Percentiles rank a stretch among this genome's conserved stretches.
These are phyloP conservation scores for Electrona antarctica DNA, from an alignment of 2,113 vertebrate genomes.

Conservation along the genomic window DNA sequence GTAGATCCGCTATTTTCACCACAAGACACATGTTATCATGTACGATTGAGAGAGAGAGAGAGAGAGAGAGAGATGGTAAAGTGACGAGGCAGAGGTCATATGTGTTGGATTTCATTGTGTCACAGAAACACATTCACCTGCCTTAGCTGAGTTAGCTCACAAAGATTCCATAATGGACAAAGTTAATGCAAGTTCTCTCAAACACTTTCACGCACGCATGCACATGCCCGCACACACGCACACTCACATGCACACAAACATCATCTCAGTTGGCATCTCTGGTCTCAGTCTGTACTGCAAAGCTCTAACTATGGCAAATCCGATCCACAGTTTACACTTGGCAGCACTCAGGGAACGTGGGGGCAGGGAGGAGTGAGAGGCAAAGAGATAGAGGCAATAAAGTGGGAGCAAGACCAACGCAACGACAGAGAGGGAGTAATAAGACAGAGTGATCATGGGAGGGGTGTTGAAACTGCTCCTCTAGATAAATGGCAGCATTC, in stretches of 20 bases:
- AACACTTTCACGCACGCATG: not conserved
- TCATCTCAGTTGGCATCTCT: conserved; percentile 28
- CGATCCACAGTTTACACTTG: conserved; percentile 34
- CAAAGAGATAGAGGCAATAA: not conserved
- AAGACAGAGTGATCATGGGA: not conserved
- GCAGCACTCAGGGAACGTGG: conserved; percentile 17
- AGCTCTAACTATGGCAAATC: conserved; percentile 36
- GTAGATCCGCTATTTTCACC: not conserved
- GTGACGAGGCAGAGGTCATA: not conserved
- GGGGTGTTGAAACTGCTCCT: not conserved
- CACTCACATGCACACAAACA: not conserved
- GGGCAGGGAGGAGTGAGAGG: not conserved
- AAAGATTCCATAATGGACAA: too few species aligned
- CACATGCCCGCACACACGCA: not conserved
- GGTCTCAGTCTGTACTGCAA: conserved; percentile 30
- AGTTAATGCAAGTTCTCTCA: too few species aligned
- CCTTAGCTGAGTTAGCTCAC: too few species aligned
- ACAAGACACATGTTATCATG: not conserved
- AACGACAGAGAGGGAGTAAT: not conserved
- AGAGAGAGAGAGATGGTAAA: not conserved
- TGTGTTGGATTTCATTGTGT: not conserved
- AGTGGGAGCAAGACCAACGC: not conserved
- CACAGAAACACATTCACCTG: too few species aligned
- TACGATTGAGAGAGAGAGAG: too few species aligned
- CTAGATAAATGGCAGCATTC: conserved; percentile 12